These are phyloP conservation scores for Andrena minutula DNA, from an alignment of 2,888 invertebrate genomes.

Conservation along the genomic window DNA sequence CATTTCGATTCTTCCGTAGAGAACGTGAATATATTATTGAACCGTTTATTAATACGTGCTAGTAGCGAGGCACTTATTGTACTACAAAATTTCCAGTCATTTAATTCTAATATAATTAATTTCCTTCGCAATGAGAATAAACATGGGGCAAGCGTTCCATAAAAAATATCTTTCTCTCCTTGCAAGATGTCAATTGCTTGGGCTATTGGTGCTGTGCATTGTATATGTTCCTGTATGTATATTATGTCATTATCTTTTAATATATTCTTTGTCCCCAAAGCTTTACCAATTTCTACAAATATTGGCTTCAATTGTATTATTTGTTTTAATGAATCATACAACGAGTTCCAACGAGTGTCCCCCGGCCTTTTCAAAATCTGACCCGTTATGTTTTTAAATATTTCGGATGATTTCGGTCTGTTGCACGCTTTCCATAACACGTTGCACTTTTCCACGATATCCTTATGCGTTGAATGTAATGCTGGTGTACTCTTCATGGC, in stretches of 20 bases:
- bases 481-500: too few species aligned
- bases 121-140: slow-evolving; percentile 5
- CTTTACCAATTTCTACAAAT: neutral
- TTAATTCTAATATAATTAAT: neutral
- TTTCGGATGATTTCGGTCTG: neutral
- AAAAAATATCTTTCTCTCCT: neutral
- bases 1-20: neutral
- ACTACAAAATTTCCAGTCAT: neutral
- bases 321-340: neutral
- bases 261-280: neutral
- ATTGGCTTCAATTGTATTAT: neutral
- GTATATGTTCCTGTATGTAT: neutral
- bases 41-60: neutral
- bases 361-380: neutral
- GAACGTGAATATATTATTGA: neutral
- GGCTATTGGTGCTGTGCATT: neutral
- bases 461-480: neutral
- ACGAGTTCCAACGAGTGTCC: neutral
- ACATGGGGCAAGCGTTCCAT: neutral
- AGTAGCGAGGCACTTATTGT: neutral
- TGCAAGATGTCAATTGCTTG: neutral
- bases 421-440: neutral
- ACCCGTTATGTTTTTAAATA: neutral
- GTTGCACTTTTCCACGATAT: neutral
- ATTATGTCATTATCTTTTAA: neutral